Base-by-base conservation (phyloP, 1,140 invertebrate genomes). In the Cydia strobilella region DNA sequence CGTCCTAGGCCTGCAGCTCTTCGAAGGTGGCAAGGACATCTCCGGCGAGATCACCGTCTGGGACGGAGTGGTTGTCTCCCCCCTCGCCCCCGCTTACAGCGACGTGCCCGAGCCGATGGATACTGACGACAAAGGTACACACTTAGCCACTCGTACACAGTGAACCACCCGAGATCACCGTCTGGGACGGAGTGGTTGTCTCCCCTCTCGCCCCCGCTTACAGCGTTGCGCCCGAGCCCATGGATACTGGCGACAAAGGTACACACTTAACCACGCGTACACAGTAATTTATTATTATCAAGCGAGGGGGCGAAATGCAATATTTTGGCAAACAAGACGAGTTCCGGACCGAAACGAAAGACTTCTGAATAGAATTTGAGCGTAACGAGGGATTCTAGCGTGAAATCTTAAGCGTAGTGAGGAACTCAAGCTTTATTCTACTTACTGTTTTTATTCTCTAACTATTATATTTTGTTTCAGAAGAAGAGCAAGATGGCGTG, bases 121-220 rank as follows among this genome's bases (percentile, higher is more conserved):
- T 73, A 92, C 90, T 0, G 90, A 92, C 23, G 88, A 90, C 7
- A 91, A 91, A 80, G 88, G 89, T 91, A 74, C 35, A 73, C 35
- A 27, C 27, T 15, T 15, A 1, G 6, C 3, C 12, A 13, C 13
- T 2, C 18, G 42, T 15, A 51, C n/a, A 48, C 12, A 97, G 97
- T 0, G 97, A 96, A 85, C 96, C 97, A 85, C n/a, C 2, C 0
- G 20, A 97, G 87, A 96, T 97, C 94, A 96, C 97, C 31, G 97
- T 99, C 7, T 99, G 98, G 98, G 96, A 98, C 86, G 98, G 97
- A 0, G 97, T 99, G 2, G 97, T 99, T 5, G 97, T 99, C 0
- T 97, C 97, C 15, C 98, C 98, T 0, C 94, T 98, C 5, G 97
- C 97, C 63, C 96, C 97, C 81, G 98, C 98, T 0, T 99, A 98